A percentile compares a stretch with the other conserved stretches of the same genome.
phyloP scores from a whole-genome alignment of 2,888 invertebrate species.

The Lepidonotus clava region DNA sequence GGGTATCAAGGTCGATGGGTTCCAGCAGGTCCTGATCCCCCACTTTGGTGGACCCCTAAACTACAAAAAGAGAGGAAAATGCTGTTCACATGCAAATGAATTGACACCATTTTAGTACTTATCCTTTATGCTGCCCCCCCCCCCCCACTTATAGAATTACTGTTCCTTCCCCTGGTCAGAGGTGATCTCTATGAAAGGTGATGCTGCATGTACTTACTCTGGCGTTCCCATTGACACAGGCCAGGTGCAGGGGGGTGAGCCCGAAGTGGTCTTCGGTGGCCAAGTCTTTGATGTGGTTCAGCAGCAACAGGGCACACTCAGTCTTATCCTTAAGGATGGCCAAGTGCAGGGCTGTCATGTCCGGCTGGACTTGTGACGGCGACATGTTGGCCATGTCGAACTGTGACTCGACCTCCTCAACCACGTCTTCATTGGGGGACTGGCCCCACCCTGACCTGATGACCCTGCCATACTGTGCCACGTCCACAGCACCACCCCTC shows the following conservation, averaged over 20 bases:
- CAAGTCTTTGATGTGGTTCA: background rate
- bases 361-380: background rate
- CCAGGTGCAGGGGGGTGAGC: background rate
- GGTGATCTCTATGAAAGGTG: too few relatives aligned
- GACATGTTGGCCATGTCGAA: background rate
- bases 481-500: conserved; percentile 37
- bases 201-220: background rate
- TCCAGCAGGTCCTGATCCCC: too few relatives aligned
- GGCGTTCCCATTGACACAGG: background rate
- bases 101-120: too few relatives aligned
- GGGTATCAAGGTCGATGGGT: too few relatives aligned
- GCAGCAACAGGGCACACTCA: background rate
- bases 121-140: too few relatives aligned
- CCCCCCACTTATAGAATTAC: too few relatives aligned
- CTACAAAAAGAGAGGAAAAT: too few relatives aligned
- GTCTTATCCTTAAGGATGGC: background rate
- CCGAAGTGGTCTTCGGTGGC: background rate
- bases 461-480: conserved; percentile 41
- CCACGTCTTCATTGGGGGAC: background rate
- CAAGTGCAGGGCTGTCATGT: background rate
- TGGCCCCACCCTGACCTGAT: conserved; percentile 38
- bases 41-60: too few relatives aligned
- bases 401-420: background rate
- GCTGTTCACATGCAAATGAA: too few relatives aligned
- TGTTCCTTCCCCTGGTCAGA: too few relatives aligned